Percentiles rank a stretch among this genome's conserved stretches.
Conservation (phyloP, 2,797 vertebrate genomes). For the Echiichthys vipera region DNA sequence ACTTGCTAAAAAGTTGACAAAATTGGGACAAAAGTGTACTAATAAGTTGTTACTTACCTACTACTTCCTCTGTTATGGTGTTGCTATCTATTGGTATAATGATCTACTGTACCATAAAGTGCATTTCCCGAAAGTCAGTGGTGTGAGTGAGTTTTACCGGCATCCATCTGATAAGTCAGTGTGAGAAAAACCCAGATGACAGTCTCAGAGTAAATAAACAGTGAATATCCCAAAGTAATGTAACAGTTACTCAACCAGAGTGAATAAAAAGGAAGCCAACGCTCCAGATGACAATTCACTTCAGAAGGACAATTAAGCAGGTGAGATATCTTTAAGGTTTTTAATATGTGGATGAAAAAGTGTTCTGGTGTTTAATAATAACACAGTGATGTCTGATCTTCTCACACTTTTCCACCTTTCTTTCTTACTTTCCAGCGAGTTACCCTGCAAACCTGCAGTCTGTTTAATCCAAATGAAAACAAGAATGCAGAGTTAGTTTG, state of each 20-base stretch:
- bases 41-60: neutral
- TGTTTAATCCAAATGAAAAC: neutral
- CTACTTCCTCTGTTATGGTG: neutral
- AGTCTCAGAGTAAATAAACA: neutral
- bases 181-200: neutral
- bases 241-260: neutral
- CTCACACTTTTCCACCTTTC: neutral
- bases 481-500: neutral
- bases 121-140: neutral
- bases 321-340: neutral
- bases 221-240: neutral
- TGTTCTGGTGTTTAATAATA: neutral
- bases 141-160: neutral
- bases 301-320: neutral
- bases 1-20: neutral
- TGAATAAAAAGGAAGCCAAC: neutral
- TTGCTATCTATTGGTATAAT: neutral
- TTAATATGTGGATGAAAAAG: neutral
- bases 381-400: neutral
- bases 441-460: neutral
- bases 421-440: too few species aligned
- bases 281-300: neutral
- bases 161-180: neutral
- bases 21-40: neutral
- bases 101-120: neutral